Evolutionary conservation across 2,797 vertebrate genomes (phyloP).

Genomic region (Ammospiza maritima): DNA sequence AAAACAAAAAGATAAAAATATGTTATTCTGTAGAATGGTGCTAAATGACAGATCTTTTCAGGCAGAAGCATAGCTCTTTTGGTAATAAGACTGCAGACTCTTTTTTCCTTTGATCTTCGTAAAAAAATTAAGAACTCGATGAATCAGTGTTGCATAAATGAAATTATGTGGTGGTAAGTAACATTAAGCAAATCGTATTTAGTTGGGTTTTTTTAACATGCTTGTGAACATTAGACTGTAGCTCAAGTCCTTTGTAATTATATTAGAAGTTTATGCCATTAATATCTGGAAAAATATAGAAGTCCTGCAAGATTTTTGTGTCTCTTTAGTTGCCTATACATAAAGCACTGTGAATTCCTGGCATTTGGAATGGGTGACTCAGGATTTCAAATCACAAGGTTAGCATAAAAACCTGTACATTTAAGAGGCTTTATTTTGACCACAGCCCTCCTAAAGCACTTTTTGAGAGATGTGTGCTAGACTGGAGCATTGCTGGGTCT

Average conservation of each 20-base stretch:
- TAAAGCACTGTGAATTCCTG: neutral
- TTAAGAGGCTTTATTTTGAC: neutral
- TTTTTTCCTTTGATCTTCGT: neutral
- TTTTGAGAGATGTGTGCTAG: neutral
- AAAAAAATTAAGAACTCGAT: neutral
- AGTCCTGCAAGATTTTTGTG: neutral
- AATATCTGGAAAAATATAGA: neutral
- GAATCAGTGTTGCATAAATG: neutral
- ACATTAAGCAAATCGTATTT: neutral
- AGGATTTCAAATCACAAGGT: neutral
- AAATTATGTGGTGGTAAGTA: neutral
- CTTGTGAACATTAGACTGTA: neutral
- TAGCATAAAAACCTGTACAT: neutral
- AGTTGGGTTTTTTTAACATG: neutral
- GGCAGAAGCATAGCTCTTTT: neutral
- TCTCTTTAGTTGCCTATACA: neutral
- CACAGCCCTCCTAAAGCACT: neutral
- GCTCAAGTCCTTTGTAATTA: neutral
- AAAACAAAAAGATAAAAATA: neutral
- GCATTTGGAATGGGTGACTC: neutral
- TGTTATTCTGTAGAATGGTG: neutral
- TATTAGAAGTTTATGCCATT: neutral
- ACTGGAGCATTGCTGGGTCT: neutral
- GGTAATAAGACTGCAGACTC: neutral
- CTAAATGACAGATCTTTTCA: neutral